phyloP scores from a whole-genome alignment of 1,140 invertebrate genomes.

The Steinernema feltiae region DNA sequence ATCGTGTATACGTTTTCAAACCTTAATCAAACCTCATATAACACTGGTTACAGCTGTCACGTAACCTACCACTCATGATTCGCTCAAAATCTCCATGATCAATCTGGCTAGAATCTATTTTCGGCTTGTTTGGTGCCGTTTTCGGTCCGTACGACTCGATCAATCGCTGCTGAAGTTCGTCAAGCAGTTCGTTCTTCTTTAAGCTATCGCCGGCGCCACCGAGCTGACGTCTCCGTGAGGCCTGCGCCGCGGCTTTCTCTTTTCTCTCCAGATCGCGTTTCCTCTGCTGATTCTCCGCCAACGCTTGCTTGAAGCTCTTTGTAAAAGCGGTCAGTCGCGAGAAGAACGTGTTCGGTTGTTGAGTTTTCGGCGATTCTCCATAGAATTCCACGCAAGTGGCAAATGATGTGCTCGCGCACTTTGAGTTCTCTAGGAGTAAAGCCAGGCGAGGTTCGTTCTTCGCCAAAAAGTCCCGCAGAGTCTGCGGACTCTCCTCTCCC shows the following conservation, averaged over 20 bases:
- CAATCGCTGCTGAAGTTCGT: constrained; percentile 28
- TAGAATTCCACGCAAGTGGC: constrained; percentile 46
- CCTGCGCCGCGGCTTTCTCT: constrained; percentile 19
- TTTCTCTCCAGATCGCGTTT: constrained; percentile 21
- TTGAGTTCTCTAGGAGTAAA: constrained; percentile 22
- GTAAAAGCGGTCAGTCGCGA: constrained; percentile 36
- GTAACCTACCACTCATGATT: constrained; percentile 32
- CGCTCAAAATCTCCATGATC: constrained; percentile 38
- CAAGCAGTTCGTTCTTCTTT: constrained; percentile 24
- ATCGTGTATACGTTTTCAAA: neutral
- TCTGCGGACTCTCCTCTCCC: constrained; percentile 28
- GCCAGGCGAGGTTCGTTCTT: constrained; percentile 28
- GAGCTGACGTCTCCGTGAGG: neutral
- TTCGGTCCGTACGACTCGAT: constrained; percentile 9
- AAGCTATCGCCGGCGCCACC: neutral
- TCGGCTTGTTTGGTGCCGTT: constrained; percentile 5
- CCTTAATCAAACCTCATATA: neutral
- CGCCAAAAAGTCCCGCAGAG: constrained; percentile 33
- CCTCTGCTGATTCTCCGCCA: constrained; percentile 30
- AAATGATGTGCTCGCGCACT: constrained; percentile 36
- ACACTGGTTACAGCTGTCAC: neutral
- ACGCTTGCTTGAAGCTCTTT: constrained; percentile 37
- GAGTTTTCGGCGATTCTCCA: constrained; percentile 38
- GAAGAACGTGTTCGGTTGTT: constrained; percentile 40
- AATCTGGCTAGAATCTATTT: constrained; percentile 32